These are phyloP conservation scores for Aphrophora alni DNA, from an alignment of 2,888 invertebrate species.

Conservation along the genomic window DNA sequence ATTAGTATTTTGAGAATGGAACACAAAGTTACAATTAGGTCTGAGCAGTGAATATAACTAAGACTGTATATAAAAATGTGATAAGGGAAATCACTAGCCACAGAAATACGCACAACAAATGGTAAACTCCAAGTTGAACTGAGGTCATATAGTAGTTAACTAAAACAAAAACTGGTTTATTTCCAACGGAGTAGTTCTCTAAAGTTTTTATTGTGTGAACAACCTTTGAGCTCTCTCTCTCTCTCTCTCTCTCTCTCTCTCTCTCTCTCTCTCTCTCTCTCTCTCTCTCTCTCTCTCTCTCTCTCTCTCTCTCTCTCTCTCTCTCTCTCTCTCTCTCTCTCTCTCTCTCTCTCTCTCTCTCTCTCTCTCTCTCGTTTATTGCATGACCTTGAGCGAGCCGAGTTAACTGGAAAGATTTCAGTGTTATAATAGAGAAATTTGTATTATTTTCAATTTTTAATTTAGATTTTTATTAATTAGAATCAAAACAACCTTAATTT, in stretches of 20 bases:
- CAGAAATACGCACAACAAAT: too few relatives aligned
- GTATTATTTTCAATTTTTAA: neutral
- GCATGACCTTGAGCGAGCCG: too few relatives aligned
- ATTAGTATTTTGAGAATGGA: too few relatives aligned
- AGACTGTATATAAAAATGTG: too few relatives aligned
- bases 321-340: slow-evolving; percentile 12
- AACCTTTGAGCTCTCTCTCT: neutral
- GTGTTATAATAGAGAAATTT: neutral
- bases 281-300: slow-evolving; percentile 21
- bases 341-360: slow-evolving; percentile 25
- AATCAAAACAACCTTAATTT: too few relatives aligned
- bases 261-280: slow-evolving; percentile 28
- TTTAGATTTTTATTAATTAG: neutral
- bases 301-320: slow-evolving; percentile 13
- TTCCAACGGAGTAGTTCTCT: too few relatives aligned
- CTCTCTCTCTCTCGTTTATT: too few relatives aligned
- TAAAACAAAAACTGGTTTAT: too few relatives aligned
- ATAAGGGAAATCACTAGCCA: too few relatives aligned
- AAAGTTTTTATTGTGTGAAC: too few relatives aligned
- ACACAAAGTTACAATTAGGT: too few relatives aligned
- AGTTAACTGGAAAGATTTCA: neutral
- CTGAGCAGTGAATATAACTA: too few relatives aligned
- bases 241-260: slow-evolving; percentile 24
- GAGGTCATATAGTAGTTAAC: neutral
- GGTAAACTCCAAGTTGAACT: neutral